Evolutionary conservation across 1,140 invertebrate genomes (phyloP).

Genomic region (Megalopta genalis): DNA sequence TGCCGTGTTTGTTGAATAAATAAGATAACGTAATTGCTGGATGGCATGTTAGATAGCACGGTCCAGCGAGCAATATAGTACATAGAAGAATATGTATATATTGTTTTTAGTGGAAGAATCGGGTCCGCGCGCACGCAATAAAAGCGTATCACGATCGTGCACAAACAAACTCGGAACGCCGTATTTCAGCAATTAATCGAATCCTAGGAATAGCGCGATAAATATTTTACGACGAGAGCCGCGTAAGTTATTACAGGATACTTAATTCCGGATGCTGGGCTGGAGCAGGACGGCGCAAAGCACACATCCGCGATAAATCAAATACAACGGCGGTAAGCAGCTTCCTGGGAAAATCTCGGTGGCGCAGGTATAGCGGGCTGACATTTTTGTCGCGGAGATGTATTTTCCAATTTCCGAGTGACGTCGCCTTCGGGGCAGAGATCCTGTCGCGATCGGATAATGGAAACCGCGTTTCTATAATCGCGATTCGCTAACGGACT

Average conservation of each 20-base stretch:
- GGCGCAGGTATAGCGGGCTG: constrained; percentile 31
- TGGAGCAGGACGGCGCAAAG: constrained; percentile 33
- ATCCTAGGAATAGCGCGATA: constrained; percentile 26
- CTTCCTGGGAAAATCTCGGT: constrained; percentile 60
- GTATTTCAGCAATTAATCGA: constrained; percentile 39
- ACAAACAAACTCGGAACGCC: background rate
- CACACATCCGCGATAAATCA: constrained; percentile 61
- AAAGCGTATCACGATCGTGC: background rate
- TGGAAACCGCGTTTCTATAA: constrained; percentile 60
- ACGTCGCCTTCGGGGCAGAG: constrained; percentile 45
- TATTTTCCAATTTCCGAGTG: constrained; percentile 69
- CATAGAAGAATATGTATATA: background rate
- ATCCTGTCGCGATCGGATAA: constrained; percentile 58
- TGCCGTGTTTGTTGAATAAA: too few species aligned
- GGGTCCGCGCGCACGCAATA: background rate
- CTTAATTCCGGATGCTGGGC: constrained; percentile 54
- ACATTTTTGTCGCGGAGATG: constrained; percentile 57
- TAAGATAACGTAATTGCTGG: too few species aligned
- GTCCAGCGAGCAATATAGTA: background rate
- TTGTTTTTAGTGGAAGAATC: background rate
- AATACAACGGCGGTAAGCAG: constrained; percentile 63
- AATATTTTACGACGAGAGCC: constrained; percentile 35
- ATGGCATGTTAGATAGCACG: background rate
- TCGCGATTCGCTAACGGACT: constrained; percentile 44
- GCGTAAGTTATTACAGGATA: constrained; percentile 50